phyloP scores from a whole-genome alignment of 2,113 vertebrate genomes.

The Istiophorus platypterus region DNA sequence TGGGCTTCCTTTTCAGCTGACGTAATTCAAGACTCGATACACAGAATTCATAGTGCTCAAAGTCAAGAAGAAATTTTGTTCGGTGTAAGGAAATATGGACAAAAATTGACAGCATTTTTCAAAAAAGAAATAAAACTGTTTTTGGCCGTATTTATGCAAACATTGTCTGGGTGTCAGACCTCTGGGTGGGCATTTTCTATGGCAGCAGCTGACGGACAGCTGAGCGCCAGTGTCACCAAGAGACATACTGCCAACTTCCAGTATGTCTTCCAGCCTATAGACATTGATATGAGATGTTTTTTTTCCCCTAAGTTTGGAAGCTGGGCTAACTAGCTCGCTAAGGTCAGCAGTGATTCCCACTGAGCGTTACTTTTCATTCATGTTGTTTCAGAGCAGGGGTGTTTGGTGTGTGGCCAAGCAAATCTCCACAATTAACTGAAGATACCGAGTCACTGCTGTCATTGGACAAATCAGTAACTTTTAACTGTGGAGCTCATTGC shows the following conservation, averaged over 20 bases:
- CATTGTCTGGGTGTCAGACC: background rate
- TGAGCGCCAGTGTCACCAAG: background rate
- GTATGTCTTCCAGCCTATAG: background rate
- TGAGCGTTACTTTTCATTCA: too few species aligned
- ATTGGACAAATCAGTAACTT: too few species aligned
- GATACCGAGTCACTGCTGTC: too few species aligned
- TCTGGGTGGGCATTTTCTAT: background rate
- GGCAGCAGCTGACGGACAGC: background rate
- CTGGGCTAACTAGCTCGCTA: background rate
- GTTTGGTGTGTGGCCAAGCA: too few species aligned
- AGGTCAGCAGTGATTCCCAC: too few species aligned
- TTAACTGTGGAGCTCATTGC: too few species aligned
- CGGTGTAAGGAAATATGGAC: background rate
- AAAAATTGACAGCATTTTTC: background rate
- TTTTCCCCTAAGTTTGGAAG: background rate
- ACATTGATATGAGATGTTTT: background rate
- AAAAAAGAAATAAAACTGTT: background rate
- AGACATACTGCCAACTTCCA: background rate
- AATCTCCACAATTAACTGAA: too few species aligned
- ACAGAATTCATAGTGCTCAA: background rate
- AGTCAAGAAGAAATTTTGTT: background rate
- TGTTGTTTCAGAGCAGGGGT: too few species aligned
- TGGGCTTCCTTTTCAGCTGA: background rate
- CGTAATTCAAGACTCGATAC: background rate
- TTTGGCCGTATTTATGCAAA: background rate